Evolutionary conservation across 2,113 vertebrate species (phyloP).

Genomic region (Otus sunia): DNA sequence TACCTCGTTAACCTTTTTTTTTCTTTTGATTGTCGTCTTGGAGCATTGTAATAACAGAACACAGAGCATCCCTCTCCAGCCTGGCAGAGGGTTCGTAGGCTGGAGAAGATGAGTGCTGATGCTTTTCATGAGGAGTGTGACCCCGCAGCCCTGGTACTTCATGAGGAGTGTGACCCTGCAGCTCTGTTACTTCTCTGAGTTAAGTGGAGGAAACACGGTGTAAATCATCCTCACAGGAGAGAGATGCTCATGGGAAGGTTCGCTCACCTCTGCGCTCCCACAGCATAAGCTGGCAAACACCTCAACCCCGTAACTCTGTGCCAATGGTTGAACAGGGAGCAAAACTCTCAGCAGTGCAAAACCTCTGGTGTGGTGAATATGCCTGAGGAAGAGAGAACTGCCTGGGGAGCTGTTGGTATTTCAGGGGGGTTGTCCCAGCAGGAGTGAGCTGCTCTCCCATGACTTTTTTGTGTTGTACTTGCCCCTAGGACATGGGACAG

Average conservation of each 20-base stretch:
- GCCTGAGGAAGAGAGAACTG: not conserved
- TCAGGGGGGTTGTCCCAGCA: not conserved
- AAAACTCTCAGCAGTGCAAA: not conserved
- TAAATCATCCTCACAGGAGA: not conserved
- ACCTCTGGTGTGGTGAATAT: not conserved
- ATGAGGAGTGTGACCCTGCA: not conserved
- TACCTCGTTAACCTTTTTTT: conserved; percentile 40
- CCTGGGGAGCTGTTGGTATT: rapidly evolving
- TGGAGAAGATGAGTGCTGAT: not conserved
- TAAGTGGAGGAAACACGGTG: not conserved
- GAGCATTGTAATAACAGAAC: not conserved
- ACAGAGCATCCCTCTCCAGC: not conserved
- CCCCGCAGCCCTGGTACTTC: not conserved
- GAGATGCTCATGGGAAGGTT: not conserved
- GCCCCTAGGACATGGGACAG: not conserved
- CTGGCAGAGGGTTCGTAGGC: not conserved
- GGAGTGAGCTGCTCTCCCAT: not conserved
- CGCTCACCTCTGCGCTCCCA: not conserved
- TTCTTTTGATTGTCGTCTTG: not conserved
- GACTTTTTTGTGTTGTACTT: not conserved
- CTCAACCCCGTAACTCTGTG: not conserved
- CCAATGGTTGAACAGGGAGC: not conserved
- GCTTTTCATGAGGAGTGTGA: not conserved
- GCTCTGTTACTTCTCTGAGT: not conserved
- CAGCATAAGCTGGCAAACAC: not conserved